phyloP scores from a whole-genome alignment of 1,140 invertebrate genomes.

The Dufourea novaeangliae region DNA sequence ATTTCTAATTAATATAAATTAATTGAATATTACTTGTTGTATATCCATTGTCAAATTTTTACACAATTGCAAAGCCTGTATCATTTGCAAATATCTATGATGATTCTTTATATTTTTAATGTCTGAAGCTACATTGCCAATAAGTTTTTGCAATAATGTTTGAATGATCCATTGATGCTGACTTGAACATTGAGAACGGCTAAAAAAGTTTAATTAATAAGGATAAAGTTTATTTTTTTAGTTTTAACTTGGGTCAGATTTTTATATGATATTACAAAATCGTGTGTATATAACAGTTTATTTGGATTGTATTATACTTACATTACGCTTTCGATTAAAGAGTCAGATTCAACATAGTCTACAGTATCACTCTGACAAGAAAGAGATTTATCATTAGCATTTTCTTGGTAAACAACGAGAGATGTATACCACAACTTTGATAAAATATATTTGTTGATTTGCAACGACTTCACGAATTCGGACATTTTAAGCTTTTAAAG shows the following conservation, averaged over 20 bases:
- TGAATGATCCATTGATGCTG: slow-evolving; percentile 49
- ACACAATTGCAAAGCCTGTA: slow-evolving; percentile 45
- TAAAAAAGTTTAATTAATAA: slow-evolving; percentile 14
- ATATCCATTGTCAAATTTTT: slow-evolving; percentile 18
- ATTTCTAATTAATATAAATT: not conserved
- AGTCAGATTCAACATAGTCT: slow-evolving; percentile 38
- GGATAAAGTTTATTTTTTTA: not conserved
- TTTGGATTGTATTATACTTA: slow-evolving; percentile 29
- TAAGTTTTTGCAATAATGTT: slow-evolving; percentile 39
- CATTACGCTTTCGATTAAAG: slow-evolving; percentile 32
- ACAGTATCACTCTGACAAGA: slow-evolving; percentile 15
- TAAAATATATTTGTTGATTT: slow-evolving; percentile 51
- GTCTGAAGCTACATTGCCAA: slow-evolving; percentile 4
- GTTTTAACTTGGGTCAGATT: not conserved
- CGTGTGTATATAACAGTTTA: not conserved
- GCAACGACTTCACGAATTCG: slow-evolving; percentile 8
- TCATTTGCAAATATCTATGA: slow-evolving; percentile 42
- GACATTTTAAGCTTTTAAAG: slow-evolving; percentile 51
- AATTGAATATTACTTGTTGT: slow-evolving; percentile 30
- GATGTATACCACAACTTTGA: slow-evolving; percentile 62
- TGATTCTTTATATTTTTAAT: slow-evolving; percentile 31
- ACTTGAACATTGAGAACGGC: slow-evolving; percentile 20
- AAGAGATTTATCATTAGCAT: slow-evolving; percentile 2
- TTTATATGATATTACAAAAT: not conserved
- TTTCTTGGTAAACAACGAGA: slow-evolving; percentile 29